Percentiles rank a stretch among this genome's conserved stretches.
phyloP scores from a whole-genome alignment of 2,113 vertebrate genomes.

The Terrapene triunguis region DNA sequence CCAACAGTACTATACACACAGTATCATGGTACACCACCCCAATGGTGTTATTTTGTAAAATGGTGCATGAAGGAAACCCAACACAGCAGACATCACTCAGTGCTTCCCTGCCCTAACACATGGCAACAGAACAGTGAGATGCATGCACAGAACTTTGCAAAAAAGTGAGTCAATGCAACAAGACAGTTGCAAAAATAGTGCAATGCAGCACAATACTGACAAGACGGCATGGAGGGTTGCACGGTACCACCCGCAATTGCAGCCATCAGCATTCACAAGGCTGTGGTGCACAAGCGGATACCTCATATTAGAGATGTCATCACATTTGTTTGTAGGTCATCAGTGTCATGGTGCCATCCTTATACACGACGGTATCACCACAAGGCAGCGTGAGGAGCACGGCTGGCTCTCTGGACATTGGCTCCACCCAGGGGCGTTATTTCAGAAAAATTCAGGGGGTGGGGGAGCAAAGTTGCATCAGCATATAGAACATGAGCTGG shows the following conservation, averaged over 20 bases:
- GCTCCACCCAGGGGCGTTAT: not conserved
- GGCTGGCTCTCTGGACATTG: not conserved
- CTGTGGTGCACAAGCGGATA: not conserved
- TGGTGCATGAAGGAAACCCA: not conserved
- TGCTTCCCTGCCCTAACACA: not conserved
- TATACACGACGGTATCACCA: not conserved
- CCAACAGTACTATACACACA: not conserved
- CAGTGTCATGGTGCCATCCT: not conserved
- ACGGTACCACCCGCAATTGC: not conserved
- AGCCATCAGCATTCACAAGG: not conserved
- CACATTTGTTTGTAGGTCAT: not conserved
- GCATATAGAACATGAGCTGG: not conserved
- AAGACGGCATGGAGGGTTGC: not conserved
- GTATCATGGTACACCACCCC: not conserved
- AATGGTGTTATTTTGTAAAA: not conserved
- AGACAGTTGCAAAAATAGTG: not conserved
- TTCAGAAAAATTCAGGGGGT: not conserved
- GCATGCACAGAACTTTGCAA: not conserved
- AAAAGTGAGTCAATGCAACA: not conserved
- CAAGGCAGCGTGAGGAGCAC: not conserved
- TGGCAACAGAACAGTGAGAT: not conserved
- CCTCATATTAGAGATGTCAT: not conserved
- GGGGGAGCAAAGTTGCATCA: not conserved
- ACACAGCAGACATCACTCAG: not conserved
- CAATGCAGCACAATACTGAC: not conserved